Evolutionary conservation across 2,113 vertebrate genomes (phyloP), one percentile per base, ranked within the genome.

Genomic region (Cervus canadensis): DNA sequence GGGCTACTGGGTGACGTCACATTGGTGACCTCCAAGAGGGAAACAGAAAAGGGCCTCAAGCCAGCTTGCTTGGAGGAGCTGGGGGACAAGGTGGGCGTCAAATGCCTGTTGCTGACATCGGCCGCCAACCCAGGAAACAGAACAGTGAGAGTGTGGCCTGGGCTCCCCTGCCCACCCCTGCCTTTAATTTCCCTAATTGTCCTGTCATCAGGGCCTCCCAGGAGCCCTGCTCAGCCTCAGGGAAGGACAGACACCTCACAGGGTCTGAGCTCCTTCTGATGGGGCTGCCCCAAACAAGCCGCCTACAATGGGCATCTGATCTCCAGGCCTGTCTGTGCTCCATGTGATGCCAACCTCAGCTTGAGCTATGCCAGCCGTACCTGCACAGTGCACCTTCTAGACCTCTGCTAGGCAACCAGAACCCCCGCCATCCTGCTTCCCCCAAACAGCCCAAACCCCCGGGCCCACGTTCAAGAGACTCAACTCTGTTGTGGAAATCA

Each of bases 161-260:
- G 8, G 79, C 11, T 71, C 21, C 62, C 48, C 33, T n/a, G 30
- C 19, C 33, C 48, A 82, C 8, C 8, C 11, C 26, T 82, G n/a
- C 52, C 50, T 50, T 25, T 9, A 25, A 14, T 4, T 23, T 14
- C 60, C 33, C 16, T 64, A 50, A 26, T 4, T 79, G 67, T 78
- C 21, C 50, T 60, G 15, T 81, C 12, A 26, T 28, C n/a, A 19
- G 81, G 59, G 45, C 85, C 9, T 87, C 36, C 64, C 26, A n/a
- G n/a, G 36, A 62, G 52, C 56, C 62, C 28, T 74, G 91, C 36
- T 79, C 48, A 45, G 40, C 43, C 81, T 87, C 67, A 92, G 91
- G 71, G 36, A 78, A 78, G 25, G 50, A 62, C 9, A 57, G 92
- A 78, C 23, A 8, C 85, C 23, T 64, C 62, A 5, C 26, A 30